Evolutionary conservation across 2,113 vertebrate genomes (phyloP), one percentile per base, ranked within the genome.

Genomic region (Dicrurus megarhynchus): DNA sequence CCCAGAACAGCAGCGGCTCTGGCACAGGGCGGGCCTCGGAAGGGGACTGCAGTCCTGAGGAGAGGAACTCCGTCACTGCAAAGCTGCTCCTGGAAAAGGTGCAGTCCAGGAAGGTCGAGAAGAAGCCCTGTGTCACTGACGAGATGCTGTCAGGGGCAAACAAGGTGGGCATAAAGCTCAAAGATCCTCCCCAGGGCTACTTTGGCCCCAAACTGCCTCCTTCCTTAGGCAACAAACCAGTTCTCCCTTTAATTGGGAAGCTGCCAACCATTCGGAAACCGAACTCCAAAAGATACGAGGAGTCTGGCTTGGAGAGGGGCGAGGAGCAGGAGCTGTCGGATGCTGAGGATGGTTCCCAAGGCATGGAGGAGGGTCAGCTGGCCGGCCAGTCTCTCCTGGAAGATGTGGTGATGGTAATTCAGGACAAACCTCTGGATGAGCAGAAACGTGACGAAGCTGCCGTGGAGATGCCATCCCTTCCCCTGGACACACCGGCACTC

Each of bases 121-220:
- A 98, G 93, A 98, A 98, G 57, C 90, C 97, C 13, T 97, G 92
- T 0, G 5, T 97, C 17, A 75, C 95, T 35, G 98, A 98, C 0
- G 98, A 99, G 55, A 96, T 98, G 94, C 94, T 97, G 69, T 53
- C 94, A 22, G 93, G 98, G 19, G 87, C 97, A 63, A 97, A 82
- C 91, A 99, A 99, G 95, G 96, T 98, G 42, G 99, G 99, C 30
- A 95, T 98, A 78, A 99, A 99, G 92, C 98, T 99, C 86, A 99
- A 99, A 90, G 99, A 99, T 91, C 99, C 99, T 50, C 99, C 99
- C 22, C 99, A 99, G 96, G 99, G 99, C 46, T 99, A 99, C 96
- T 99, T 99, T 67, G 99, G 99, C 56, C 99, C 99, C 6, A 99
- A 99, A 92, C 98, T 99, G 11, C 99, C 99, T 49, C 99, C 99